Conservation (phyloP, 2,113 vertebrate genomes). For the Spea multiplicata region DNA sequence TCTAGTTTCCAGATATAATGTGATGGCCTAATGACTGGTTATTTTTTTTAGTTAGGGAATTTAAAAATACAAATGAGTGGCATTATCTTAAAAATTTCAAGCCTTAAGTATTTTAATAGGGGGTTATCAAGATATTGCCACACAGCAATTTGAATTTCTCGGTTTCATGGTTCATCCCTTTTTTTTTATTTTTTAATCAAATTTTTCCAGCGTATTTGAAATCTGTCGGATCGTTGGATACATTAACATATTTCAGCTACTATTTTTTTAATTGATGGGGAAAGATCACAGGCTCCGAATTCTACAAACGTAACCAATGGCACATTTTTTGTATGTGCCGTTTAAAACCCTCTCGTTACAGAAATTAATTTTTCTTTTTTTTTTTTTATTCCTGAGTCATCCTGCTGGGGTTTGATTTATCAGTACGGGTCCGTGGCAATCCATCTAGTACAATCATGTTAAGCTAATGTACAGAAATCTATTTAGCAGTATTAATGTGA, state of each 20-base stretch:
- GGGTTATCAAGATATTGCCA: constrained; percentile 52
- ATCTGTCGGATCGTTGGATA: no score
- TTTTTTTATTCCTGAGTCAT: constrained; percentile 52
- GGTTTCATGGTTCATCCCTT: no score
- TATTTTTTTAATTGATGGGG: no score
- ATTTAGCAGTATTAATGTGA: constrained; percentile 79
- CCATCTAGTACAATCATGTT: constrained; percentile 79
- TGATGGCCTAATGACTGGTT: constrained; percentile 55
- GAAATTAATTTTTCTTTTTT: not conserved
- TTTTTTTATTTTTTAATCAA: no score
- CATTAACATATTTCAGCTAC: no score
- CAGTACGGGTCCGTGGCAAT: constrained; percentile 81
- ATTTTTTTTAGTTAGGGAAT: not conserved
- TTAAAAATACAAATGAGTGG: constrained; percentile 51
- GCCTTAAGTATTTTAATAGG: constrained; percentile 59
- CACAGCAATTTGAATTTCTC: not conserved
- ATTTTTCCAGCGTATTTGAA: no score
- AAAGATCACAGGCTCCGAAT: no score
- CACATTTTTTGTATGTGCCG: constrained; percentile 9
- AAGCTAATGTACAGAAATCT: constrained; percentile 73
- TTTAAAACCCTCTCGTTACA: not conserved
- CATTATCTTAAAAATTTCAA: constrained; percentile 58
- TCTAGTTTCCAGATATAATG: constrained; percentile 54
- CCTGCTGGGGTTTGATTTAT: constrained; percentile 73
- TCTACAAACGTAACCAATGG: constrained; percentile 44